Evolutionary conservation across 1,140 invertebrate species (phyloP), one percentile per base, ranked within the genome.

Genomic region (Aphis gossypii): DNA sequence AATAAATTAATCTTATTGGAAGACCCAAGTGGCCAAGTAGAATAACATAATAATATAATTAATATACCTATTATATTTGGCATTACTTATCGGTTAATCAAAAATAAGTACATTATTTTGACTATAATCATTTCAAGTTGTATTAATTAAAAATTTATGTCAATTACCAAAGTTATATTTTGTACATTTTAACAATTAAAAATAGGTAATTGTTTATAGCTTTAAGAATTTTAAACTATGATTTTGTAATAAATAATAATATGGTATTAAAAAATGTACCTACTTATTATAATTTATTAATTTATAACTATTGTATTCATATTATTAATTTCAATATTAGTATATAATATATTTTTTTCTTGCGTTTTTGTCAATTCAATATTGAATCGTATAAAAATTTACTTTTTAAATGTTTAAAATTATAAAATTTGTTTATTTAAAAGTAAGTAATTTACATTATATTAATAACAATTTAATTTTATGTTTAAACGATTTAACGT

Each of bases 111-210:
- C 11, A 68, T 68, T 11, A 60, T 60, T 25, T 60, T 30, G 56
- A 68, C 9, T 68, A 68, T 68, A n/a, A 68, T 68, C 30, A 68
- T 68, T n/a, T 68, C 11, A 25, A 68, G 9, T 3, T n/a, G 7
- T 68, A 68, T 68, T 60, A 68, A 68, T 68, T 68, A 68, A 68
- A 68, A 68, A n/a, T 68, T n/a, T 68, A 68, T n/a, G 30, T 68
- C 60, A 30, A 68, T 68, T 9, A 68, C 56, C 11, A 30, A 30
- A 11, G 11, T 68, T 68, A 11, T n/a, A 68, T 68, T 68, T 68
- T n/a, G 11, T 68, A 68, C 30, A 68, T 68, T 68, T 60, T 11
- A 30, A 60, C 25, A 60, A 60, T 60, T 60, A 60, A 60, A 25
- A 46, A 46, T 41, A 41, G 38, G 38, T 41, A 41, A 41, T 41